Conservation (phyloP, 2,888 invertebrate species). For the Synanthedon vespiformis region DNA sequence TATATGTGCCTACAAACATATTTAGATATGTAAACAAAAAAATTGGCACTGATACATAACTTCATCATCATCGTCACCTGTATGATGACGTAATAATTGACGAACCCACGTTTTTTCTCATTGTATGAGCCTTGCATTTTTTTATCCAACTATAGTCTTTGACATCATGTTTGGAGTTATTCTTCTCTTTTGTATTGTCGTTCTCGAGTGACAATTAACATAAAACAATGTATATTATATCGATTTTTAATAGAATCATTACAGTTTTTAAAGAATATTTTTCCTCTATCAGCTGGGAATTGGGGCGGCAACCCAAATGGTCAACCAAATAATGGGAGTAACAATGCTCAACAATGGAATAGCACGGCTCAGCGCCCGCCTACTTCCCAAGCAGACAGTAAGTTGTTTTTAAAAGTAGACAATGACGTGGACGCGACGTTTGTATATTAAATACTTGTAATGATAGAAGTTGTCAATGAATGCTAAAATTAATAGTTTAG, state of each 20-base stretch:
- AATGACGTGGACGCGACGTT: slow-evolving; percentile 22
- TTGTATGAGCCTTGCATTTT: not conserved
- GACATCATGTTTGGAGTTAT: too few species aligned
- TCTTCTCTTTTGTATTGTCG: too few species aligned
- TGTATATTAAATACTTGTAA: slow-evolving; percentile 5
- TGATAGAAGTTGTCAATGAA: not conserved
- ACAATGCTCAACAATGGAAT: slow-evolving; percentile 67
- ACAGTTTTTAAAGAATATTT: slow-evolving; percentile 2
- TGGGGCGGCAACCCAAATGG: slow-evolving; percentile 62
- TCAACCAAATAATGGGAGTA: slow-evolving; percentile 54
- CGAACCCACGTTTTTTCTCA: too few species aligned
- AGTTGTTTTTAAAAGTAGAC: slow-evolving; percentile 25
- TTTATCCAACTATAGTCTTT: not conserved
- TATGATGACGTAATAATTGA: too few species aligned
- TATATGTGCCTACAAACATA: too few species aligned
- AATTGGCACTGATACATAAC: too few species aligned
- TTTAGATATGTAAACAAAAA: too few species aligned
- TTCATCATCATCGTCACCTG: too few species aligned
- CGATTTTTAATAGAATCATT: not conserved
- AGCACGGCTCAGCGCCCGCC: slow-evolving; percentile 62
- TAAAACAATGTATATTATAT: not conserved
- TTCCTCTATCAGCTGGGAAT: slow-evolving; percentile 53
- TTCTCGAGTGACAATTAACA: too few species aligned
- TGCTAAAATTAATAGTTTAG: not conserved
- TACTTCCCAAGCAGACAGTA: slow-evolving; percentile 65